Evolutionary conservation across 2,888 invertebrate species (phyloP).

Genomic region (Trissonchulus latispiculum): DNA sequence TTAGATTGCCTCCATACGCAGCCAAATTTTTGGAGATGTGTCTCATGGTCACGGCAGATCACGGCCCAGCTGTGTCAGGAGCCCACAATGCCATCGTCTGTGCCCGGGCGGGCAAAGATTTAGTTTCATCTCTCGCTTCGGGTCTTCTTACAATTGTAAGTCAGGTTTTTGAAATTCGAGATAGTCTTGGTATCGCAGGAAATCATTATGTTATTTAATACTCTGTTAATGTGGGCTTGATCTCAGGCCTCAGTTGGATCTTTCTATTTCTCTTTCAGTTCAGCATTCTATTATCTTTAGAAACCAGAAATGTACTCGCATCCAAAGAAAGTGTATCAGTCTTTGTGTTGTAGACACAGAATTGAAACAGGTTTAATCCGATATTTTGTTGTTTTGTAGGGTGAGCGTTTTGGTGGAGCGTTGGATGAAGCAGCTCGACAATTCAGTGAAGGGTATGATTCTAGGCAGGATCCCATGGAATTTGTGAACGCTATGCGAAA

Average conservation of each 20-base stretch:
- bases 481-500: slow-evolving; percentile 96
- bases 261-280: no score
- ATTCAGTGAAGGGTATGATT: slow-evolving; percentile 91
- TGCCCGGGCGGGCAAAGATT: slow-evolving; percentile 90
- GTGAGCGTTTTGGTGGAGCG: slow-evolving; percentile 96
- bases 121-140: slow-evolving; percentile 87
- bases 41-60: slow-evolving; percentile 94
- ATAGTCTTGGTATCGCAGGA: no score
- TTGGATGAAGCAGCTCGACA: slow-evolving; percentile 93
- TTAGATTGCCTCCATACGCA: slow-evolving; percentile 77
- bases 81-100: slow-evolving; percentile 98
- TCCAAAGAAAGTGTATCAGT: no score
- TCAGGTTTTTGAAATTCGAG: no score
- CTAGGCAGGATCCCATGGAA: slow-evolving; percentile 86
- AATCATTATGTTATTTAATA: no score
- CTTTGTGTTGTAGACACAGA: no score
- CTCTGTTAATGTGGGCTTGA: no score
- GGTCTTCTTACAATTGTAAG: slow-evolving; percentile 90
- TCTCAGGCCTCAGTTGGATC: no score
- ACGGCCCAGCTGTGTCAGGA: slow-evolving; percentile 95
- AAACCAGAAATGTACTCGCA: no score
- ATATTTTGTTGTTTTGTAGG: slow-evolving; percentile 58
- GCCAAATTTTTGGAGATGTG: slow-evolving; percentile 98
- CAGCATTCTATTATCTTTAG: no score
- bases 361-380: no score